Base-by-base conservation (phyloP, 2,888 invertebrate species). In the Cataglyphis rosenhaueri region DNA sequence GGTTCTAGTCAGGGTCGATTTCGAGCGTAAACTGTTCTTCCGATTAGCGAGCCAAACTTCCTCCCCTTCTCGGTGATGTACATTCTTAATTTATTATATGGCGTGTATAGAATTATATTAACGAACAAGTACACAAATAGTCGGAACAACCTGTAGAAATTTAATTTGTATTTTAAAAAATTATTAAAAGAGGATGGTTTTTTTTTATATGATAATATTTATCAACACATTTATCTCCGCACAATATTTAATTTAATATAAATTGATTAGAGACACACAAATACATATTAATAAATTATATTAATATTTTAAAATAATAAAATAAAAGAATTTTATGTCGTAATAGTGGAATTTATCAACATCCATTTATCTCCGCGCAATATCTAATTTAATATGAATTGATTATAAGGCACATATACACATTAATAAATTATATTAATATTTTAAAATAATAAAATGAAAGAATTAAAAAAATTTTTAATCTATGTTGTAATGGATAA, bases 1-100 rank as follows among this genome's bases (percentile, higher is more conserved):
- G 84, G 70, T 71, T 66, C 87, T 66, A 79, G 89, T 87, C 87
- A 84, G 81, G 84, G 76, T 87, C 89, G 89, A 86, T 89, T 86
- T 85, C 88, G 81, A 70, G 81, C 84, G 85, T 81, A 83, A 89
- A 84, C 89, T 88, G 84, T 88, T 87, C 87, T 85, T 81, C 73
- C 83, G 85, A 89, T 87, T 89, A 89, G 74, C 84, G 68, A 55
- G 62, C 70, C 55, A 48, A 52, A 84, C 66, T 81, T 87, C 82
- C 76, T 25, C 44, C 66, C 62, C 57, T n/a, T 44, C 66, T 84
- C 35, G 35, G 62, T 62, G n/a, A 15, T 59, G 61, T 64, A 65
- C 66, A 32, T 35, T 61, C 6, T 29, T 55, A 44, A 44, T 57
- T 66, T 70, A 32, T 38, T 55, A 12, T 9, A 59, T 44, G n/a